Percentiles rank a stretch among this genome's conserved stretches.
phyloP scores from a whole-genome alignment of 2,888 invertebrate genomes.

The Cepaea hortensis region DNA sequence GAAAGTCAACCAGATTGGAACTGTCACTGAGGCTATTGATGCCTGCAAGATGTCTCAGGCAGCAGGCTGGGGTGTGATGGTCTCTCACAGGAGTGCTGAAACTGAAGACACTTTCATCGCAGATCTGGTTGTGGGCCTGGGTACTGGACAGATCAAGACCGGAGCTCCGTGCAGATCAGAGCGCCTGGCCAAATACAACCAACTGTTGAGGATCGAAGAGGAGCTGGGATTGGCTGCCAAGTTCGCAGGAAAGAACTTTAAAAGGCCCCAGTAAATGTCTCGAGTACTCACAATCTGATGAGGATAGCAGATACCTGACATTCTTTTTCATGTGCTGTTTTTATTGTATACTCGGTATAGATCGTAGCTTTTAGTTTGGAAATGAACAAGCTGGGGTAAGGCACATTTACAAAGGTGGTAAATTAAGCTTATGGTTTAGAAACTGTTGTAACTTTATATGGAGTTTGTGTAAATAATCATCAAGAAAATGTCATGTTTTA shows the following conservation, averaged over 20 bases:
- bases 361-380: too few relatives aligned
- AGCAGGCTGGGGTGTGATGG: conserved; percentile 96
- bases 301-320: too few relatives aligned
- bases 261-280: conserved; percentile 80
- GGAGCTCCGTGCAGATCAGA: conserved; percentile 99
- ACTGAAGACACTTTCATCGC: conserved; percentile 99
- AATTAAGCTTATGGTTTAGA: too few relatives aligned
- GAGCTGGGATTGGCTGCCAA: conserved; percentile 93
- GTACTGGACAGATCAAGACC: conserved; percentile 99
- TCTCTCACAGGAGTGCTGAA: conserved; percentile 97
- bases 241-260: conserved; percentile 96
- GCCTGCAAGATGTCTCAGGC: conserved; percentile 81
- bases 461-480: too few relatives aligned
- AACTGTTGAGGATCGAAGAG: conserved; percentile 97
- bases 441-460: too few relatives aligned
- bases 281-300: neutral
- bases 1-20: conserved; percentile 99
- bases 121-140: conserved; percentile 98
- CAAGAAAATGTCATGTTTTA: too few relatives aligned
- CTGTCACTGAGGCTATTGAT: conserved; percentile 96
- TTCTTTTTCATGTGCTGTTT: too few relatives aligned
- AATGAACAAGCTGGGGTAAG: too few relatives aligned
- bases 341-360: too few relatives aligned
- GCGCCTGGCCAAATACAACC: conserved; percentile 98
- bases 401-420: too few relatives aligned